Conservation (phyloP, 1,140 invertebrate genomes). For the Drosophila nigrodunni region DNA sequence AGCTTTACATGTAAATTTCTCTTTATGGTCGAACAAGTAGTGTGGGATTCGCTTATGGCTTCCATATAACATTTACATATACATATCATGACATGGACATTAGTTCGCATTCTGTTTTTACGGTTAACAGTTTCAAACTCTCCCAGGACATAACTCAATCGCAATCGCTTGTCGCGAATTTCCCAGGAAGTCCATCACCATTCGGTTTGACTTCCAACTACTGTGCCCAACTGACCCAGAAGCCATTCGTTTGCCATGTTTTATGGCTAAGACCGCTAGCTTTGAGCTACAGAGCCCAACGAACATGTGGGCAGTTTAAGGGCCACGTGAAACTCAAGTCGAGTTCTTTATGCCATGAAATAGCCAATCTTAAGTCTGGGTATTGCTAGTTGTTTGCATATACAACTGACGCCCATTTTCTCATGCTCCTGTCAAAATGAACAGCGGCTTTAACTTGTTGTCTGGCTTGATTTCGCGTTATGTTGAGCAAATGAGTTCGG, state of each 20-base stretch:
- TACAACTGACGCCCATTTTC: background rate
- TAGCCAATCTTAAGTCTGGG: no score
- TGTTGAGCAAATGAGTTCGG: background rate
- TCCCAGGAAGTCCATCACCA: constrained; percentile 47
- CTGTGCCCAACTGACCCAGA: constrained; percentile 79
- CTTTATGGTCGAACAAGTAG: constrained; percentile 68
- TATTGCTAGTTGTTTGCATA: background rate
- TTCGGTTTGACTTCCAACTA: constrained; percentile 48
- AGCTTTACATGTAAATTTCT: constrained; percentile 68
- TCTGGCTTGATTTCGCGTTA: no score
- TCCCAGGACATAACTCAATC: constrained; percentile 67
- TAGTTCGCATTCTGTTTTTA: constrained; percentile 62
- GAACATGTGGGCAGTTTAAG: constrained; percentile 31
- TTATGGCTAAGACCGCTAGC: constrained; percentile 53
- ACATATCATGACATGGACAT: constrained; percentile 82
- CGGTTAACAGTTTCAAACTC: constrained; percentile 54
- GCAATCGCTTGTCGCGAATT: constrained; percentile 45
- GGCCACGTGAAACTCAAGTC: background rate
- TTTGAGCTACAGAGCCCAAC: background rate
- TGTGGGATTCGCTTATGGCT: constrained; percentile 76
- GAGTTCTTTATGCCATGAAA: background rate
- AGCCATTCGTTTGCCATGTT: constrained; percentile 67
- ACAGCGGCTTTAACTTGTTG: background rate
- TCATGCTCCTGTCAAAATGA: background rate
- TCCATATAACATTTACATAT: constrained; percentile 69